Evolutionary conservation across 2,888 invertebrate genomes (phyloP).

Genomic region (Leucophenga maculata): DNA sequence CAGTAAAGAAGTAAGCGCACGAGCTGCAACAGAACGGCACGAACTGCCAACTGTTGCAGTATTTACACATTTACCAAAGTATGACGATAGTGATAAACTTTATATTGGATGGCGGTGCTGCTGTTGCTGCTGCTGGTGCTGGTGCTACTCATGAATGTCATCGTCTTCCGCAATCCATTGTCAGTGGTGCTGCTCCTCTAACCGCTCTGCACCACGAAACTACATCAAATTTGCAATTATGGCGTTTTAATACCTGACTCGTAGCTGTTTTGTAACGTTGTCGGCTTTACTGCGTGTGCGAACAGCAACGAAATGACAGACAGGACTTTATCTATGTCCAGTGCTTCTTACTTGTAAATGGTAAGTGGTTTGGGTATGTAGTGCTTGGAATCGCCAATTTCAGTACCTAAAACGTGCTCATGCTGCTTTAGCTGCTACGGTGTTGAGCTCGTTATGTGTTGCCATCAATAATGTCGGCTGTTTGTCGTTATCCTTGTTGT

Average conservation of each 20-base stretch:
- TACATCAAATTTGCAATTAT: conserved; percentile 56
- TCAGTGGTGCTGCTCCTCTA: background rate
- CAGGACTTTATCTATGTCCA: background rate
- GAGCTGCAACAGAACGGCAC: too few species aligned
- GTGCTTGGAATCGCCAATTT: too few species aligned
- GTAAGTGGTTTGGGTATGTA: background rate
- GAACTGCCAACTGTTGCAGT: too few species aligned
- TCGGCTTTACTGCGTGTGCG: background rate
- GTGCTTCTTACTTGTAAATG: background rate
- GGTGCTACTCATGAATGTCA: background rate
- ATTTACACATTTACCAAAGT: too few species aligned
- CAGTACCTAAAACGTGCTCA: background rate
- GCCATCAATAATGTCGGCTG: conserved; percentile 10
- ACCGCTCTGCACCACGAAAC: conserved; percentile 29
- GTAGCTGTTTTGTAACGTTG: conserved; percentile 13
- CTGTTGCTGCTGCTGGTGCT: background rate
- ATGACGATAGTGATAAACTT: too few species aligned
- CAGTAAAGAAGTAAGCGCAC: too few species aligned
- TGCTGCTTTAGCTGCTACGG: too few species aligned
- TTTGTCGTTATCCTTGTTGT: background rate
- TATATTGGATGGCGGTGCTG: background rate
- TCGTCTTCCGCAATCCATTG: background rate
- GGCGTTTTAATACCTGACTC: conserved; percentile 55
- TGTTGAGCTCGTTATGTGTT: background rate
- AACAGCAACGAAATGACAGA: background rate